phyloP scores from a whole-genome alignment of 2,113 vertebrate species.

The Otocyon megalotis region DNA sequence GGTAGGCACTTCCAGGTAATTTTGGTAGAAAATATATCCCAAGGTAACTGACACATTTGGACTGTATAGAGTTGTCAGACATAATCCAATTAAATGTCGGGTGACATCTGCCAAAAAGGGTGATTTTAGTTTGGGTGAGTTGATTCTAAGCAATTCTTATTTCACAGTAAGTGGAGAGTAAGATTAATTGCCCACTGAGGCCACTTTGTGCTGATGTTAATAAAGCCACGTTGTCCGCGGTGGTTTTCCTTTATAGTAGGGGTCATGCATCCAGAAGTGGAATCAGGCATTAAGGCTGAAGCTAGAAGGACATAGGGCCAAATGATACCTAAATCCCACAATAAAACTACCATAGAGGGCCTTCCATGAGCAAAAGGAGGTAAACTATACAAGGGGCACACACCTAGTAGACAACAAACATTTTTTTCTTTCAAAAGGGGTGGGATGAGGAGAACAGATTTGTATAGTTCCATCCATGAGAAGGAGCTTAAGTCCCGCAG shows the following conservation, averaged over 20 bases:
- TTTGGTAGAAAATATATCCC: slow-evolving; percentile 45
- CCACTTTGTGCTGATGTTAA: not conserved
- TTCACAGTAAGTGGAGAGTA: not conserved
- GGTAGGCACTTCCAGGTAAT: not conserved
- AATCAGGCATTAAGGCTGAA: not conserved
- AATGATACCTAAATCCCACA: not conserved
- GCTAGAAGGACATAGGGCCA: not conserved
- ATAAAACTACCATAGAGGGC: not conserved
- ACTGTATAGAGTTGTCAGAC: not conserved
- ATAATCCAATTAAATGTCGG: slow-evolving; percentile 30
- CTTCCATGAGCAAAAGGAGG: not conserved
- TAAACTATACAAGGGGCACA: not conserved
- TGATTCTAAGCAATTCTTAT: not conserved
- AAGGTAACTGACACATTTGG: slow-evolving; percentile 18
- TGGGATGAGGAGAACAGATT: not conserved
- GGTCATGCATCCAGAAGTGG: not conserved
- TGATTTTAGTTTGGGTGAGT: not conserved
- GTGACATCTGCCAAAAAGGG: slow-evolving; percentile 9
- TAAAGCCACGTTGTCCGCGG: not conserved
- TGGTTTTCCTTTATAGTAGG: not conserved
- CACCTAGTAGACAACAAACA: not conserved
- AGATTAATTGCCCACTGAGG: not conserved
- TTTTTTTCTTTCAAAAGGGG: not conserved
- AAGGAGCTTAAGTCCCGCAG: not conserved
- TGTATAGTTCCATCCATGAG: not conserved